Evolutionary conservation across 2,797 vertebrate species (phyloP).

Genomic region (Telmatherina bonti): DNA sequence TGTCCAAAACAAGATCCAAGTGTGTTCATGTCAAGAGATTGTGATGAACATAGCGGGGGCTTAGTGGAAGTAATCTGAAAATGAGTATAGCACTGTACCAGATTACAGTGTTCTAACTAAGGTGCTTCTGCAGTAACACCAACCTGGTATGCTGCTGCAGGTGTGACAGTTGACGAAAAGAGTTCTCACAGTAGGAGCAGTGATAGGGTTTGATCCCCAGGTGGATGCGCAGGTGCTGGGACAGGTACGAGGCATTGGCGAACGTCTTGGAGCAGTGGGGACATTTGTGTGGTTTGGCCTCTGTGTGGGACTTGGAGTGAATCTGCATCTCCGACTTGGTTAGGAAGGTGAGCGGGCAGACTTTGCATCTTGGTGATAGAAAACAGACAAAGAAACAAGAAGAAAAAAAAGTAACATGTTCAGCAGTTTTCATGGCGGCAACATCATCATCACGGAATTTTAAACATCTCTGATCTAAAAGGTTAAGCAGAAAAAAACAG

Average conservation of each 20-base stretch:
- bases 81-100: not conserved
- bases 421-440: not conserved
- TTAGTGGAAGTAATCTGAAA: not conserved
- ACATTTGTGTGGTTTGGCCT: constrained; percentile 99
- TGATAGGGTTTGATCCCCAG: constrained; percentile 98
- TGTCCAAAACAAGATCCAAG: not conserved
- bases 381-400: constrained; percentile 7
- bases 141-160: constrained; percentile 99
- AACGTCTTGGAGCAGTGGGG: constrained; percentile 99
- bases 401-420: too few species aligned
- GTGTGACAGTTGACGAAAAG: constrained; percentile 98
- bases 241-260: constrained; percentile 98
- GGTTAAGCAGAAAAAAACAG: too few species aligned
- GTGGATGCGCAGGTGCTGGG: constrained; percentile 98
- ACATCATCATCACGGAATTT: not conserved
- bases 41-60: not conserved
- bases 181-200: constrained; percentile 99
- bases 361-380: constrained; percentile 89
- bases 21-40: not conserved
- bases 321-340: constrained; percentile 99
- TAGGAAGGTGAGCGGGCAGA: constrained; percentile 97
- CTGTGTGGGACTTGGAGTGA: constrained; percentile 99
- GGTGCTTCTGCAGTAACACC: not conserved
- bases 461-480: not conserved
- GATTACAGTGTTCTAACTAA: not conserved